Base-by-base conservation (phyloP, 2,888 invertebrate genomes). In the Agrypnus murinus region DNA sequence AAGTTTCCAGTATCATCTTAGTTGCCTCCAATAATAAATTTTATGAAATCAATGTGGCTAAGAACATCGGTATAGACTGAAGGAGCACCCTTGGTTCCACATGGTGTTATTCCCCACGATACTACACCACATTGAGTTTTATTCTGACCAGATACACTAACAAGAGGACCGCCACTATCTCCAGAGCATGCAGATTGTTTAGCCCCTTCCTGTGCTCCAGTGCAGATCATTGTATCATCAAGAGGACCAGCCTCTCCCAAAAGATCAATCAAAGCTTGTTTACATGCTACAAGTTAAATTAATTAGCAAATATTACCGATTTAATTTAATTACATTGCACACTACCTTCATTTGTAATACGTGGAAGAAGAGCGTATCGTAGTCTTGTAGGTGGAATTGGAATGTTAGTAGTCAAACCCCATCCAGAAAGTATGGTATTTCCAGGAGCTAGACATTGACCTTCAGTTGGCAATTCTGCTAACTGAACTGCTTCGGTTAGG, bases 21-120 rank as follows among this genome's bases (percentile, higher is more conserved):
- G n/a, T n/a, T n/a, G n/a, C n/a, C n/a, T n/a, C n/a, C n/a, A n/a
- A n/a, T n/a, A n/a, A n/a, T n/a, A n/a, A n/a, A n/a, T n/a, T n/a
- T n/a, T n/a, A 62, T 65, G 32, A 64, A 50, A 36, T 53, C 55
- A 6, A 12, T 6, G 25, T 65, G 55, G 45, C 55, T 12, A 17
- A 55, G 57, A 57, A 65, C 65, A 10, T 31, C 57, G 14, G 65
- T 65, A 15, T 65, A 65, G n/a, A 65, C 65, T 7, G 55, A 43
- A 3, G 65, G 65, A 31, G 65, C 65, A 7, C 57, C 57, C 10
- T 14, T 34, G 6, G 19, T 57, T 15, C 65, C 65, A 57, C 65
- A 65, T 7, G 65, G 65, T 9, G 19, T 8, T 19, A 65, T 43
- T 2, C 65, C 65, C 65, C 65, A 65, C 2, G 65, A 65, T 1